These are phyloP conservation scores for Drosophila persimilis DNA, from an alignment of 1,140 invertebrate genomes.

Conservation along the genomic window DNA sequence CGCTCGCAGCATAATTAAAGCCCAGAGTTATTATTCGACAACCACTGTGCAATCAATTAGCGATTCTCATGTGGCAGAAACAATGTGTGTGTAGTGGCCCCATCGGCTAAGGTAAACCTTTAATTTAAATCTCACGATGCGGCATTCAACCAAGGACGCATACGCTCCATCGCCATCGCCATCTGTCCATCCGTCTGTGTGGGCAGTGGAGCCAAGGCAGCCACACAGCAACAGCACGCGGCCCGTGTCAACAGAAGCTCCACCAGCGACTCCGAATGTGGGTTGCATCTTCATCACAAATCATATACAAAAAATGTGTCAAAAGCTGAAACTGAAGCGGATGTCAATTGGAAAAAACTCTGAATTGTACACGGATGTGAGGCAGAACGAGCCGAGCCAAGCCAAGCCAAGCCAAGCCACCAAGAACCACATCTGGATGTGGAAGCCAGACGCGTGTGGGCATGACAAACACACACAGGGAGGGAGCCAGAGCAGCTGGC, in stretches of 20 bases:
- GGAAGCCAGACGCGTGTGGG: constrained; percentile 31
- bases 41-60: constrained; percentile 78
- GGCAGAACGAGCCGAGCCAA: neutral
- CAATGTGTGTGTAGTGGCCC: constrained; percentile 43
- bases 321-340: constrained; percentile 77
- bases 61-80: constrained; percentile 47
- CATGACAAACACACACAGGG: neutral
- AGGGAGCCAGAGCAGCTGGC: too few relatives aligned
- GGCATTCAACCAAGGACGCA: constrained; percentile 63
- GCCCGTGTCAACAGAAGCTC: constrained; percentile 46
- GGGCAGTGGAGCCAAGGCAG: constrained; percentile 57
- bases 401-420: neutral
- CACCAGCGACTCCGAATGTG: constrained; percentile 20
- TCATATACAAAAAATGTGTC: constrained; percentile 61
- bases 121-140: constrained; percentile 74
- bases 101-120: constrained; percentile 40
- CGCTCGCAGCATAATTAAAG: constrained; percentile 69
- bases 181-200: constrained; percentile 27
- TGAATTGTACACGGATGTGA: constrained; percentile 63
- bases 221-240: constrained; percentile 29
- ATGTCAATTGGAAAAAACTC: constrained; percentile 60
- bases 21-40: constrained; percentile 69
- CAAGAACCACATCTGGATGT: constrained; percentile 2
- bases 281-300: constrained; percentile 43
- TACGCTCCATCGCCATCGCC: constrained; percentile 46